Evolutionary conservation across 2,113 vertebrate genomes (phyloP).

Genomic region (Rhabdomys dilectus): DNA sequence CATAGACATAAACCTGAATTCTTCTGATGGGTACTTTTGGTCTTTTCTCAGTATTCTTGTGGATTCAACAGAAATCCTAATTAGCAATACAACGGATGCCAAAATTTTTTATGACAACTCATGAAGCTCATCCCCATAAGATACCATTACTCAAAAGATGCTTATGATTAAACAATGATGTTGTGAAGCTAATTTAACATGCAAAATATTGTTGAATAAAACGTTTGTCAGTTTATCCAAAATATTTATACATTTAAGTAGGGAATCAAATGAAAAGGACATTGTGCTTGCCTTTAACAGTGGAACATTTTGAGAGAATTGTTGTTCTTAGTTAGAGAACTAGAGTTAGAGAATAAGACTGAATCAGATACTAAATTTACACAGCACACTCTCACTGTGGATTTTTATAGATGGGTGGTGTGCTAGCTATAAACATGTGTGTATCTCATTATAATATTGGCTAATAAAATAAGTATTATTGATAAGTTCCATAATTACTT

Average conservation of each 20-base stretch:
- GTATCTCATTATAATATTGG: background rate
- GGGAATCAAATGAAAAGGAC: background rate
- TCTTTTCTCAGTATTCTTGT: background rate
- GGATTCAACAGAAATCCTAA: background rate
- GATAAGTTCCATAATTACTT: background rate
- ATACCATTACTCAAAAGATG: background rate
- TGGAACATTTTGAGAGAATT: background rate
- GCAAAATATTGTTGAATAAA: background rate
- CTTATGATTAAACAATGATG: background rate
- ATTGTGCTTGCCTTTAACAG: background rate
- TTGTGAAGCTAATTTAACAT: background rate
- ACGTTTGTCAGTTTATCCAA: background rate
- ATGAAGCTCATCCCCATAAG: background rate
- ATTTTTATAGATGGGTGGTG: background rate
- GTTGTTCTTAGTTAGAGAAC: too few relatives aligned
- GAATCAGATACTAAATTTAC: background rate
- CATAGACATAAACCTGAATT: background rate
- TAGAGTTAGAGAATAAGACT: background rate
- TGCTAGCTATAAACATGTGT: background rate
- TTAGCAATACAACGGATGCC: background rate
- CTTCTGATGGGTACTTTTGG: background rate
- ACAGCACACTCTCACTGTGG: background rate
- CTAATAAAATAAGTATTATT: background rate
- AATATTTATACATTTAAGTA: constrained; percentile 2
- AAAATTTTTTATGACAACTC: background rate